These are phyloP conservation scores for Sturnus vulgaris DNA, from an alignment of 2,113 vertebrate genomes.

Conservation along the genomic window DNA sequence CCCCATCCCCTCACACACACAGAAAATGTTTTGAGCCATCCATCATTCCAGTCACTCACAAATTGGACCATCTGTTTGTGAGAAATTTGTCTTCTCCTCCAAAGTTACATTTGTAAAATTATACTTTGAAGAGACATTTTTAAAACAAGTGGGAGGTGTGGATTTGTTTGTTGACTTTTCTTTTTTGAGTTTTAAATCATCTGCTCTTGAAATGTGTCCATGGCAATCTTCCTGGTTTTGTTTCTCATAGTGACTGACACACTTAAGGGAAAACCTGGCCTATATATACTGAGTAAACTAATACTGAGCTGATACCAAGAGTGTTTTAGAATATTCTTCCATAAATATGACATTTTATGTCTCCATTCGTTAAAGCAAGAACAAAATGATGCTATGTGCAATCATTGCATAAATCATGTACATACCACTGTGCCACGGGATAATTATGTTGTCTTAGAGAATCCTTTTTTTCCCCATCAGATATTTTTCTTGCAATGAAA, in stretches of 20 bases:
- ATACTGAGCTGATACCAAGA: background rate
- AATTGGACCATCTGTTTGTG: fast-evolving
- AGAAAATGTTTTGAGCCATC: background rate
- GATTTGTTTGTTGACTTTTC: background rate
- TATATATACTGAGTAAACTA: background rate
- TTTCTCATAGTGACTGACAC: background rate
- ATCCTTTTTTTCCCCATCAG: background rate
- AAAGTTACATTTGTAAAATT: background rate
- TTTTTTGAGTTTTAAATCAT: background rate
- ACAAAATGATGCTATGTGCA: background rate
- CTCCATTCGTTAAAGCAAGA: background rate
- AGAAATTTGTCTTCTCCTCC: background rate
- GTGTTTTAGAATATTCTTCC: background rate
- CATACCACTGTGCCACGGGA: background rate
- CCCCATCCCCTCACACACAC: background rate
- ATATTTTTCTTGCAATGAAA: background rate
- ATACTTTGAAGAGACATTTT: background rate
- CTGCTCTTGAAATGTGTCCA: background rate
- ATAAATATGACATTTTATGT: background rate
- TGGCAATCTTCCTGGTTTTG: background rate
- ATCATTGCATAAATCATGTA: background rate
- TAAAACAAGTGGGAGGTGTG: background rate
- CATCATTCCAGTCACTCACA: background rate
- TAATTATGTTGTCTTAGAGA: background rate
- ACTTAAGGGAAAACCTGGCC: background rate